These are phyloP conservation scores for Pectinophora gossypiella DNA, from an alignment of 1,140 invertebrate genomes.

Conservation along the genomic window DNA sequence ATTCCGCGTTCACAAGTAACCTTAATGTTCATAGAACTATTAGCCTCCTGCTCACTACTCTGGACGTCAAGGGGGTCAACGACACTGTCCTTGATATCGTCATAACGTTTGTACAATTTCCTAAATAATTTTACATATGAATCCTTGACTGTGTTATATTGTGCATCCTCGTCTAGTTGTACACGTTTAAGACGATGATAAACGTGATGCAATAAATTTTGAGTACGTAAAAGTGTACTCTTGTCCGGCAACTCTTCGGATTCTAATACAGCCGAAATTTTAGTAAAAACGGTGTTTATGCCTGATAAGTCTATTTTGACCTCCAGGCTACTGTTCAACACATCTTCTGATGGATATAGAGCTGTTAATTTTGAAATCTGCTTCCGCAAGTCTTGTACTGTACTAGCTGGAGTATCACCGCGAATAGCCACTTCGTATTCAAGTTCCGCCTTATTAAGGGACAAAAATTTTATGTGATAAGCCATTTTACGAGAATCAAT, in stretches of 20 bases:
- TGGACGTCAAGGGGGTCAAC: neutral
- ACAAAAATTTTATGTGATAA: slow-evolving; percentile 1
- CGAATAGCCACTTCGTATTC: slow-evolving; percentile 4
- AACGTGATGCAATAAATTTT: slow-evolving; percentile 2
- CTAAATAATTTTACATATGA: neutral
- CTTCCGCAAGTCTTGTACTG: slow-evolving; percentile 3
- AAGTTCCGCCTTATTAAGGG: neutral
- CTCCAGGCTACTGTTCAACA: neutral
- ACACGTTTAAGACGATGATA: slow-evolving; percentile 4
- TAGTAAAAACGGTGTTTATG: neutral
- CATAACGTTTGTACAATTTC: neutral
- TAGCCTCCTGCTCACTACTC: neutral
- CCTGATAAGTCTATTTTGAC: neutral
- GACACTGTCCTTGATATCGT: neutral
- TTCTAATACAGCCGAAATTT: neutral
- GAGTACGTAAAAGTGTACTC: neutral
- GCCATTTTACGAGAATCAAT: neutral
- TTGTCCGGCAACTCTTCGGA: neutral
- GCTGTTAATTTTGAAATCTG: neutral
- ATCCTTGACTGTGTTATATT: neutral
- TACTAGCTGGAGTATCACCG: neutral
- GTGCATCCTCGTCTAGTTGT: neutral
- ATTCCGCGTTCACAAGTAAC: slow-evolving; percentile 2
- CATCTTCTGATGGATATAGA: slow-evolving; percentile 1
- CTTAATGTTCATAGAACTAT: neutral